Base-by-base conservation (phyloP, 2,888 invertebrate species). In the Parapristionchus giblindavisi region DNA sequence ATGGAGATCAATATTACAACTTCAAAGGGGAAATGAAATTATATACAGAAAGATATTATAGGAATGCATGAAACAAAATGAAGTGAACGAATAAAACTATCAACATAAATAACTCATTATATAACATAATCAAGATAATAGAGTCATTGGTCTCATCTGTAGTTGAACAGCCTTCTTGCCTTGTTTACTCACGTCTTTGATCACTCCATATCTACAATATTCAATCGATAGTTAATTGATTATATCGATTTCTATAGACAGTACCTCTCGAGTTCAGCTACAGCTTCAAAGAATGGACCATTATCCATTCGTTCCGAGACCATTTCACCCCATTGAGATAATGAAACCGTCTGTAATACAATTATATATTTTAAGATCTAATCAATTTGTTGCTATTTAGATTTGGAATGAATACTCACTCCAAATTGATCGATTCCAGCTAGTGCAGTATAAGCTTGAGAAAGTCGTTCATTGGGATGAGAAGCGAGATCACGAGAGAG, bases 251-350 rank as follows among this genome's bases (percentile, higher is more conserved):
- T 29, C 48, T 32, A 1, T 5, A 68, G 51, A 48, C 78, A 75
- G 71, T 75, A 77, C 36, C 70, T 58, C 63, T 78, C 77, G 38
- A 78, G 27, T 52, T 77, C 68, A 29, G 75, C 75, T 48, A 78
- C 52, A 8, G 66, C 36, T 54, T 77, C 76, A 56, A 61, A 75
- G 58, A 78, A 78, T 17, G 75, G 68, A 14, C 71, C 60, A 4
- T 51, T 24, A n/a, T 43, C 32, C 58, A 60, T 43, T 38, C 72
- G 58, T 3, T 60, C 60, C 40, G 58, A 24, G 34, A 72, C 27
- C n/a, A 43, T n/a, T 1, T 3, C 34, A 43, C 72, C 60, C 72
- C 72, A 72, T 3, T 34, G 40, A 5, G 72, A 14, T n/a, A 60
- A 8, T n/a, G 71, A 34, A 4, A 71, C 71, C 14, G 56, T 27